Evolutionary conservation across 2,113 vertebrate genomes (phyloP), one percentile per base, ranked within the genome.

Genomic region (Delphinapterus leucas): DNA sequence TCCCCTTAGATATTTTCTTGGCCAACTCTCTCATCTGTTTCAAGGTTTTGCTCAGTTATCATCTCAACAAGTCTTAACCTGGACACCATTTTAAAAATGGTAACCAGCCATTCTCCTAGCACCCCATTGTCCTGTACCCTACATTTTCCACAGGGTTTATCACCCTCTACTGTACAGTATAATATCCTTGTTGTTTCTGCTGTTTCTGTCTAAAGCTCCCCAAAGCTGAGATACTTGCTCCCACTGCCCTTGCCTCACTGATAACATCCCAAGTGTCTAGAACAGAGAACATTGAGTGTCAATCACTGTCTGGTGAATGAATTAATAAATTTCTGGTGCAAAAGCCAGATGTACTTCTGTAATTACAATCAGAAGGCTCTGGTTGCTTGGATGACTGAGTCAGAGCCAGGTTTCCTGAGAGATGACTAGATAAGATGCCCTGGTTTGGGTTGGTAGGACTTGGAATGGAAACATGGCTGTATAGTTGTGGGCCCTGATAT

Each of bases 181-280:
- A 73, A 33, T 17, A 61, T 17, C 8, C 8, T 49, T 33, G 58
- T 88, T 73, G 33, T 88, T 74, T 88, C 20, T 60, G 3, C 4
- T 60, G n/a, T 73, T 88, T 44, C 5, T 74, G 8, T 44, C 12
- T 44, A 60, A 28, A 88, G 28, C 28, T 88, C 70, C 21, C 26
- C 44, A 44, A 5, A 20, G 12, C 84, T 73, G 18, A 36, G 28
- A 60, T 58, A 15, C 63, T 86, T 4, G 0, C 15, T 88, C 12
- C 28, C 28, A 15, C 38, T 33, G 1, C 7, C 53, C n/a, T 28
- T 0, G 0, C 26, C 26, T 33, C 28, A 10, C 82, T 67, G 7
- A 15, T 28, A 33, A 23, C 26, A 73, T 33, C 53, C 53, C 26
- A 58, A 38, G 17, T 38, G 70, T 41, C 36, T 36, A 87, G 33